Conservation (phyloP, 2,113 vertebrate species). For the Notarius lentiginosus region DNA sequence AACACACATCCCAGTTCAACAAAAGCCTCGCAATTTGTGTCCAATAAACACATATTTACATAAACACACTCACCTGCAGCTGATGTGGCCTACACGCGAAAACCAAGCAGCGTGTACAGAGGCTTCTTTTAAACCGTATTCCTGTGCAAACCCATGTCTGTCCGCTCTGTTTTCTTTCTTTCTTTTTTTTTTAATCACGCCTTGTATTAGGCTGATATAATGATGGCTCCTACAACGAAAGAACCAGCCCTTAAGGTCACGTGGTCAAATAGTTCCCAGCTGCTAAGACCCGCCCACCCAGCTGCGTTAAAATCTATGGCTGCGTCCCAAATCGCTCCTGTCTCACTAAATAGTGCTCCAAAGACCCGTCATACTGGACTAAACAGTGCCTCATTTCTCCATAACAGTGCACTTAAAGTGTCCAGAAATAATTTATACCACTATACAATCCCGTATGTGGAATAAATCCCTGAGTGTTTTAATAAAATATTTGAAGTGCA, state of each 20-base stretch:
- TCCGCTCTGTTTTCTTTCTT: conserved; percentile 43
- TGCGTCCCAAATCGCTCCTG: conserved; percentile 2
- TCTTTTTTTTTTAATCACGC: conserved; percentile 49
- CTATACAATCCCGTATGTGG: neutral
- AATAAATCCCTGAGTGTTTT: neutral
- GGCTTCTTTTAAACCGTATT: conserved; percentile 35
- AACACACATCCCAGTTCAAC: conserved; percentile 41
- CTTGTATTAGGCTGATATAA: conserved; percentile 71
- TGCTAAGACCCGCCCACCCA: conserved; percentile 71
- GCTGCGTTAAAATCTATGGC: conserved; percentile 25
- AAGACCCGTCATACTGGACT: too few relatives aligned
- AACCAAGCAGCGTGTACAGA: conserved; percentile 26
- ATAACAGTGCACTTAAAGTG: neutral
- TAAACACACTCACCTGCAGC: conserved; percentile 42
- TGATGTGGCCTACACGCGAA: conserved; percentile 10
- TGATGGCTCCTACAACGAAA: conserved; percentile 70
- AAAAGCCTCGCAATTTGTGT: conserved; percentile 29
- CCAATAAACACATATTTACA: neutral
- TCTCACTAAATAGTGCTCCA: neutral
- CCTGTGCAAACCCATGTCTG: conserved; percentile 63
- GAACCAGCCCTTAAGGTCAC: conserved; percentile 70
- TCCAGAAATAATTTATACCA: neutral
- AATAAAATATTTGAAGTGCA: neutral
- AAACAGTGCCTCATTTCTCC: too few relatives aligned
- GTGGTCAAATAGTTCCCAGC: conserved; percentile 78